Percentiles rank a stretch among this genome's conserved stretches.
phyloP scores from a whole-genome alignment of 2,113 vertebrate species.

The Copsychus sechellarum region DNA sequence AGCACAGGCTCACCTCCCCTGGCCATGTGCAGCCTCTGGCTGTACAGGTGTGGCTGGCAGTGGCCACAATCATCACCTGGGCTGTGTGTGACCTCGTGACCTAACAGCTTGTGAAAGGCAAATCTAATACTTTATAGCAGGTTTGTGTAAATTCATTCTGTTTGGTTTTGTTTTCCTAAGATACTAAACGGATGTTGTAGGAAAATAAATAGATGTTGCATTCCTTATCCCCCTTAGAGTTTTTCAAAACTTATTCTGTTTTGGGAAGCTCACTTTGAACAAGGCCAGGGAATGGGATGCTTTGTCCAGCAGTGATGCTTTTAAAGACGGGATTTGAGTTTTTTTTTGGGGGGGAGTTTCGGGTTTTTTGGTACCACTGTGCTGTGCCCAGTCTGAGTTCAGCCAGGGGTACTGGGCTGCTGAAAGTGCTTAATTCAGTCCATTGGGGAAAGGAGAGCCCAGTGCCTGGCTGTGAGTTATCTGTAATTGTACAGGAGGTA shows the following conservation, averaged over 20 bases:
- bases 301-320: neutral
- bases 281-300: too few species aligned
- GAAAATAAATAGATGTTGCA: neutral
- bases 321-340: neutral
- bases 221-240: neutral
- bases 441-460: neutral
- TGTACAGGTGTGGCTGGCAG: neutral
- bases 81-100: neutral
- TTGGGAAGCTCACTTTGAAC: neutral
- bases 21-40: neutral
- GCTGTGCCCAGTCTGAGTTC: neutral
- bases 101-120: neutral
- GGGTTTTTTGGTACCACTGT: neutral
- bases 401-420: neutral
- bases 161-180: neutral
- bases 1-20: neutral
- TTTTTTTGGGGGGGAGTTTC: too few species aligned
- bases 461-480: neutral
- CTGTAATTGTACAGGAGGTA: neutral
- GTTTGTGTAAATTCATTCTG: neutral
- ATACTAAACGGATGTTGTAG: neutral
- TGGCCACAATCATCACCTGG: neutral
- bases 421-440: rapidly evolving
- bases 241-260: neutral
- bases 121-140: neutral